phyloP scores from a whole-genome alignment of 2,113 vertebrate genomes.

The Manacus vitellinus region DNA sequence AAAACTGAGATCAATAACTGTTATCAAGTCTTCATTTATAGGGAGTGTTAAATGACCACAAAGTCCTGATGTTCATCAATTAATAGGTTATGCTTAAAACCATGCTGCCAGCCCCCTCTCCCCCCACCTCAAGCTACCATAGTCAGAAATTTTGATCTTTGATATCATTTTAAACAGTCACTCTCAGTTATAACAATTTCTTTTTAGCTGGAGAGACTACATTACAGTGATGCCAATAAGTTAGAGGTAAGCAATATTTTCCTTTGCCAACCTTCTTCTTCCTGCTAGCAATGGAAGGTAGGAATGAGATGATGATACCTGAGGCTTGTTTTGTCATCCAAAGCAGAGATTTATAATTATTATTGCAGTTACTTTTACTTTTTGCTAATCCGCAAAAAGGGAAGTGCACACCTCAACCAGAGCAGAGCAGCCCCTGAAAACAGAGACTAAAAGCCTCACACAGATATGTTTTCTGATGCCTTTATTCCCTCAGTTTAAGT shows the following conservation, averaged over 20 bases:
- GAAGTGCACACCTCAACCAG: background rate
- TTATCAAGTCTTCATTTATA: constrained; percentile 47
- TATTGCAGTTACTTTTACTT: background rate
- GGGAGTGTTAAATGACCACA: constrained; percentile 28
- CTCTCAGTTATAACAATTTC: background rate
- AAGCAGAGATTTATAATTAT: background rate
- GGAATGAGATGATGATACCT: background rate
- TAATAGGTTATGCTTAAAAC: constrained; percentile 22
- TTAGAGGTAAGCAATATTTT: background rate
- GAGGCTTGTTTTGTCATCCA: background rate
- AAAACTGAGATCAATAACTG: constrained; percentile 50
- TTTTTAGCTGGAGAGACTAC: background rate
- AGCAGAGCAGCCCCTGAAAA: background rate
- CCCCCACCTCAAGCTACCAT: background rate
- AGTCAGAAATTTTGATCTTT: constrained; percentile 6
- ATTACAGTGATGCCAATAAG: background rate
- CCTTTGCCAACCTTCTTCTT: background rate
- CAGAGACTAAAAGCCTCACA: background rate
- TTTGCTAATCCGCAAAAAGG: background rate
- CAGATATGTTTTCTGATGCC: background rate
- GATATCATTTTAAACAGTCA: background rate
- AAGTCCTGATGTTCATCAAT: constrained; percentile 10
- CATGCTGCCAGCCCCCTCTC: background rate
- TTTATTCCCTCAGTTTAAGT: constrained; percentile 6
- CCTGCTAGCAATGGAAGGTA: background rate